Percentiles rank a stretch among this genome's conserved stretches.
phyloP scores from a whole-genome alignment of 2,113 vertebrate species.

The Strix aluco region DNA sequence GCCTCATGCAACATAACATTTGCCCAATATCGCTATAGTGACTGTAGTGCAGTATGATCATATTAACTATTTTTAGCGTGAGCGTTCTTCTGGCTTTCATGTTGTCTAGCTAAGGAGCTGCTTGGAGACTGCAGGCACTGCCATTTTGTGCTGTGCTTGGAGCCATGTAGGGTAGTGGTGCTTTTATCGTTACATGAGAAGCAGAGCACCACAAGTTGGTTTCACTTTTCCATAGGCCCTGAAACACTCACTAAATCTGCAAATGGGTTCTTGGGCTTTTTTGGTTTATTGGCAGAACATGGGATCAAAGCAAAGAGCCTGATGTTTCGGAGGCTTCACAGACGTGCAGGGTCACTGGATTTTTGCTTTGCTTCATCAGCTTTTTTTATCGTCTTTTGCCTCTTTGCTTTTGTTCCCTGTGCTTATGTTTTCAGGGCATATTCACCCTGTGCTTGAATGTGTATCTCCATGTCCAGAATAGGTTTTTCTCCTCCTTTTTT shows the following conservation, averaged over 20 bases:
- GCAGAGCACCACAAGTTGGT: neutral
- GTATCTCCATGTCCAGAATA: slow-evolving; percentile 1
- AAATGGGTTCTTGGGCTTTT: neutral
- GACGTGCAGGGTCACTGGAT: neutral
- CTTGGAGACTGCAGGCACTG: neutral
- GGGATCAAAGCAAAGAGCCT: neutral
- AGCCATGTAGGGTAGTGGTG: neutral
- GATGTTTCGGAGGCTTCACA: neutral
- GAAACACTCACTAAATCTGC: slow-evolving; percentile 19
- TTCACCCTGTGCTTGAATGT: slow-evolving; percentile 3
- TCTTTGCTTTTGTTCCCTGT: neutral
- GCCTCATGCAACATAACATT: neutral
- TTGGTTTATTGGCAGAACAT: slow-evolving; percentile 10
- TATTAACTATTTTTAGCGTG: neutral
- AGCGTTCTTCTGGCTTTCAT: neutral
- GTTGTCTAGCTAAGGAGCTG: neutral
- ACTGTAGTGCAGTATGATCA: neutral
- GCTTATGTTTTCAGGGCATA: neutral
- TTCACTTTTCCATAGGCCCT: neutral
- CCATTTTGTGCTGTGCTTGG: slow-evolving; percentile 27
- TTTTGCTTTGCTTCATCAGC: slow-evolving; percentile 8
- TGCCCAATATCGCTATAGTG: neutral
- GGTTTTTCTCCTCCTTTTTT: neutral
- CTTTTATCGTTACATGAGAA: neutral
- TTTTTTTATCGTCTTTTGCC: neutral